phyloP scores from a whole-genome alignment of 2,113 vertebrate genomes.

The Daboia siamensis region DNA sequence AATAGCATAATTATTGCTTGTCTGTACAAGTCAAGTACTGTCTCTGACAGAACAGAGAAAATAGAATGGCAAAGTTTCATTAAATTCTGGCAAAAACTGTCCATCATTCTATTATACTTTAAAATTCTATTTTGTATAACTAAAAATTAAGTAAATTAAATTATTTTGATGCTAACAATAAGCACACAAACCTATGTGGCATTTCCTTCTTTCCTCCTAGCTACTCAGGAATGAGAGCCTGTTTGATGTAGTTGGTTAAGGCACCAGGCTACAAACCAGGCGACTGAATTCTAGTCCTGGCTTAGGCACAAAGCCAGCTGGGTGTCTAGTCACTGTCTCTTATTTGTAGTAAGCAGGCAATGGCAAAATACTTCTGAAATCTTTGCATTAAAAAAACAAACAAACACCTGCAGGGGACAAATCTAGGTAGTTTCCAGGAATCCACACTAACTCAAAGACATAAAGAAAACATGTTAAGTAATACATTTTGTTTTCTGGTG shows the following conservation, averaged over 20 bases:
- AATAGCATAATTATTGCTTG: not conserved
- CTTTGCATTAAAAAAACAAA: not conserved
- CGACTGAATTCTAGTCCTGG: not conserved
- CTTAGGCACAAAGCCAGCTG: not conserved
- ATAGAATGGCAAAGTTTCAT: not conserved
- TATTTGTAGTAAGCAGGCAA: not conserved
- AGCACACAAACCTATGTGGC: not conserved
- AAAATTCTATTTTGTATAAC: fast-evolving
- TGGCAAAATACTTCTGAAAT: not conserved
- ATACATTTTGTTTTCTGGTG: not conserved
- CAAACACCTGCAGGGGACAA: not conserved
- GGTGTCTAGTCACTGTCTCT: not conserved
- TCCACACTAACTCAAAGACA: not conserved
- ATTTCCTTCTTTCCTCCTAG: not conserved
- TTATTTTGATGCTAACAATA: not conserved
- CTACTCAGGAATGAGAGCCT: not conserved
- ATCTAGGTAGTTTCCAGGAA: not conserved
- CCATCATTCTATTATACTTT: not conserved
- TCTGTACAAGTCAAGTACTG: not conserved
- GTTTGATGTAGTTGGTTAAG: not conserved
- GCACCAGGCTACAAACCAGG: not conserved
- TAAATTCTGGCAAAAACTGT: not conserved
- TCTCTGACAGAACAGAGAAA: not conserved
- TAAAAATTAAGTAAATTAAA: not conserved
- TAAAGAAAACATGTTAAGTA: not conserved